Evolutionary conservation across 1,140 invertebrate genomes (phyloP).

Genomic region (Heliconius eleuchia): DNA sequence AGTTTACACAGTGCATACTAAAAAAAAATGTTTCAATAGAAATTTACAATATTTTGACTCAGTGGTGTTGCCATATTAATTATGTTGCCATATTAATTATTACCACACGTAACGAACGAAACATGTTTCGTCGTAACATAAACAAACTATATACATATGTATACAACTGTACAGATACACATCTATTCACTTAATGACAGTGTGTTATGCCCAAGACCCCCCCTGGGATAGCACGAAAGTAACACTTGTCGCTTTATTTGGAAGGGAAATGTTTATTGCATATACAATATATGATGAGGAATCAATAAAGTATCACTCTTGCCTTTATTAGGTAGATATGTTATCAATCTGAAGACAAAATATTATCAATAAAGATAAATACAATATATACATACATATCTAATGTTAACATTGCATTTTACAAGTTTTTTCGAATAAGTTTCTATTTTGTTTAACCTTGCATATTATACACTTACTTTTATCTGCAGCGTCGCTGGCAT

Average conservation of each 20-base stretch:
- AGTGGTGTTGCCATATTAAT: not conserved
- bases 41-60: not conserved
- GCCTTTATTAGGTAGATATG: not conserved
- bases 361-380: not conserved
- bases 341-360: not conserved
- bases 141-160: not conserved
- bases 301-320: not conserved
- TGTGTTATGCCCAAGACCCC: not conserved
- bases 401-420: not conserved
- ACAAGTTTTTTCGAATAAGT: not conserved
- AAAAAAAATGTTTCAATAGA: not conserved
- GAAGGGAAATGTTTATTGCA: not conserved
- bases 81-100: not conserved
- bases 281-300: not conserved
- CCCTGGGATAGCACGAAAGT: not conserved
- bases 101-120: conserved; percentile 2
- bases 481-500: too few species aligned
- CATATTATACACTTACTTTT: not conserved
- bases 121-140: not conserved
- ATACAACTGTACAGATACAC: not conserved
- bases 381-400: not conserved
- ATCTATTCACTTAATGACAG: not conserved
- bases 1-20: too few species aligned
- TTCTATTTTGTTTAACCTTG: not conserved
- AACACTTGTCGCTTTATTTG: not conserved